phyloP scores from a whole-genome alignment of 1,140 invertebrate genomes.

The Drosophila repleta region DNA sequence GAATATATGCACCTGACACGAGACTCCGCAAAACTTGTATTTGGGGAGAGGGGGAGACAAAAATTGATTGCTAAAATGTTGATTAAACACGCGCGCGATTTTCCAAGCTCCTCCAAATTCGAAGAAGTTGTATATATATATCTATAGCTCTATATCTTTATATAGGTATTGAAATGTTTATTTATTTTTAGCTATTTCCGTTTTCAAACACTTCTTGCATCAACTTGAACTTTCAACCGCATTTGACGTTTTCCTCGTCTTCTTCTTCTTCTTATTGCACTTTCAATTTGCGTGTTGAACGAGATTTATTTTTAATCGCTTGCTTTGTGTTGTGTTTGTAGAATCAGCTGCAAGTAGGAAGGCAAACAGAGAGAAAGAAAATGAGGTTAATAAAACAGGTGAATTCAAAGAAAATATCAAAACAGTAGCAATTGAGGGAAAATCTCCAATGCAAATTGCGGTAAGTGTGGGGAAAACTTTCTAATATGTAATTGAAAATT shows the following conservation, averaged over 20 bases:
- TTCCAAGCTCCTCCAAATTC: conserved; percentile 5
- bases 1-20: conserved; percentile 19
- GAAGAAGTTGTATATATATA: conserved; percentile 18
- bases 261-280: conserved; percentile 59
- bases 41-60: background rate
- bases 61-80: conserved; percentile 22
- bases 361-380: conserved; percentile 24
- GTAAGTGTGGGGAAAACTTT: conserved; percentile 25
- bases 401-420: conserved; percentile 7
- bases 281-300: conserved; percentile 66
- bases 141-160: conserved; percentile 38
- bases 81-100: conserved; percentile 55
- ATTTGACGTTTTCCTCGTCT: conserved; percentile 28
- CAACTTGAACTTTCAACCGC: conserved; percentile 38
- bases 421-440: conserved; percentile 14
- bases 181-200: conserved; percentile 20
- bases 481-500: conserved; percentile 18
- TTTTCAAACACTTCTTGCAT: conserved; percentile 59
- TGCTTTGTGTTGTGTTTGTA: conserved; percentile 53
- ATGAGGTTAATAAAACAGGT: conserved; percentile 32
- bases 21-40: background rate
- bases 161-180: conserved; percentile 23
- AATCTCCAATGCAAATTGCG: conserved; percentile 17
- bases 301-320: conserved; percentile 43
- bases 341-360: conserved; percentile 62